Evolutionary conservation across 2,888 invertebrate genomes (phyloP).

Genomic region (Orchesellides sinensis): DNA sequence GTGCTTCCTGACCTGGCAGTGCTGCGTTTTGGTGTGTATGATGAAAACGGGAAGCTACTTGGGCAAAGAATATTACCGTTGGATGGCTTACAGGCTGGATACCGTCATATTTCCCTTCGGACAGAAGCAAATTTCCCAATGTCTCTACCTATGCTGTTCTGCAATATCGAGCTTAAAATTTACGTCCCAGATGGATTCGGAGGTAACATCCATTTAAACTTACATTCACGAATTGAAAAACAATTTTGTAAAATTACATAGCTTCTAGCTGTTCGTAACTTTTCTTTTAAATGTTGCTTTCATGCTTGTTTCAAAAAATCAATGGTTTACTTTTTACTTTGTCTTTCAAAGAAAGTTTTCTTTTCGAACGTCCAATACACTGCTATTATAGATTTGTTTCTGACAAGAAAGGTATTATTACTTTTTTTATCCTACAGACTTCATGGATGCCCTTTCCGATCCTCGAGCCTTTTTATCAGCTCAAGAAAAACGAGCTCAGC

Average conservation of each 20-base stretch:
- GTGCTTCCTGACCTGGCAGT: constrained; percentile 98
- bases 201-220: constrained; percentile 80
- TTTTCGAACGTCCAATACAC: no score
- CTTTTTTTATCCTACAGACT: constrained; percentile 85
- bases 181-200: constrained; percentile 99
- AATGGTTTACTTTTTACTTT: no score
- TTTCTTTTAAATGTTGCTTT: no score
- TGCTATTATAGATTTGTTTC: no score
- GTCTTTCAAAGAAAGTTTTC: no score
- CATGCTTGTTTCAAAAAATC: no score
- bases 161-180: constrained; percentile 98
- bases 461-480: constrained; percentile 98
- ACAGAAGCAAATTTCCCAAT: constrained; percentile 99
- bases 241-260: no score
- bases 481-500: constrained; percentile 93
- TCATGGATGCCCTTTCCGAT: constrained; percentile 99
- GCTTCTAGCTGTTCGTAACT: no score
- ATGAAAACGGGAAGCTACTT: constrained; percentile 96
- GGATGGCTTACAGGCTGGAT: constrained; percentile 98
- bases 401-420: no score
- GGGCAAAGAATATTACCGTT: constrained; percentile 98
- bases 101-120: constrained; percentile 96
- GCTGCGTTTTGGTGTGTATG: constrained; percentile 97
- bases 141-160: constrained; percentile 99
- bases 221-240: no score